Evolutionary conservation across 1,140 invertebrate species (phyloP).

Genomic region (Oncopodura yosiiana): DNA sequence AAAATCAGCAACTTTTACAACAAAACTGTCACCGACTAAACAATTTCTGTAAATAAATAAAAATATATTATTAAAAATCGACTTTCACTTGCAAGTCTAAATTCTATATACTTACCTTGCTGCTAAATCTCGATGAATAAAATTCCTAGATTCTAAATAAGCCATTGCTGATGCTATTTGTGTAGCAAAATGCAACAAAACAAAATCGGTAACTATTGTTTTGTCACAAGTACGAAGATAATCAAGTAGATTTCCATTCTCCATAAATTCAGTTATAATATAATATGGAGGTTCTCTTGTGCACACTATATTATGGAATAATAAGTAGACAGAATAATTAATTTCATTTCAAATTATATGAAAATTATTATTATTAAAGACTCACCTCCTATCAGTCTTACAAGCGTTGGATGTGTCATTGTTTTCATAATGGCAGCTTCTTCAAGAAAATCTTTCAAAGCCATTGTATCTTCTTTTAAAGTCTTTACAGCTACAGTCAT

Average conservation of each 20-base stretch:
- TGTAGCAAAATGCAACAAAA: constrained; percentile 97
- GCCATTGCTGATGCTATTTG: constrained; percentile 98
- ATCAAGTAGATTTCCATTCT: constrained; percentile 91
- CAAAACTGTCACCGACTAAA: constrained; percentile 92
- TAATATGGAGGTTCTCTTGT: constrained; percentile 97
- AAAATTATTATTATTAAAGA: constrained; percentile 50
- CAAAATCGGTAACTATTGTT: constrained; percentile 37
- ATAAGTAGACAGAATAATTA: constrained; percentile 24
- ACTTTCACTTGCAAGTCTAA: neutral
- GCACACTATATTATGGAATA: too few species aligned
- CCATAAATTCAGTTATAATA: constrained; percentile 99
- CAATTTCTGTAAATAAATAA: constrained; percentile 78
- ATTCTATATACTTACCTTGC: constrained; percentile 47
- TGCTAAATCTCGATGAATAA: too few species aligned
- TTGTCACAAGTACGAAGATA: constrained; percentile 83
- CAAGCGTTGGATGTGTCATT: constrained; percentile 98
- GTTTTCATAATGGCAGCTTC: constrained; percentile 99
- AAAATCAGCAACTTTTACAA: constrained; percentile 93
- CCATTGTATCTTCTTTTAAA: constrained; percentile 99
- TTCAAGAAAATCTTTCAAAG: constrained; percentile 95
- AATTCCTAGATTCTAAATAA: constrained; percentile 66
- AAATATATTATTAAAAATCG: neutral
- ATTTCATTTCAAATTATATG: neutral
- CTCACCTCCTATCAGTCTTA: constrained; percentile 81
- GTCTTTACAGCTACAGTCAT: constrained; percentile 97